phyloP scores from a whole-genome alignment of 2,797 vertebrate species.

The Halcyon chelicuti region DNA sequence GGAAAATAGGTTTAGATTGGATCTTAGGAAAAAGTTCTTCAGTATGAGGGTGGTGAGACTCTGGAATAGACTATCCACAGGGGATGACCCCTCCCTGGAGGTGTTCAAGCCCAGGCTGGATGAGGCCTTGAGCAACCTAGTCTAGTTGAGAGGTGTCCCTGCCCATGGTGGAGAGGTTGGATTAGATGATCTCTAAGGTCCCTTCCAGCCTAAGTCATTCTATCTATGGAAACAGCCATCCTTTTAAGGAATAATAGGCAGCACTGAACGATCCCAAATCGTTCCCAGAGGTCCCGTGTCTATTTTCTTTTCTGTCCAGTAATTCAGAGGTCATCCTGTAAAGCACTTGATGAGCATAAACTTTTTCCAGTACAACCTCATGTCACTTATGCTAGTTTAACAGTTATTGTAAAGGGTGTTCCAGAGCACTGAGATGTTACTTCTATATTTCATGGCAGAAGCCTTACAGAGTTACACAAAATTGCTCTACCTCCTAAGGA shows the following conservation, averaged over 20 bases:
- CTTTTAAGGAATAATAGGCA: neutral
- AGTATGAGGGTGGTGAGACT: too few species aligned
- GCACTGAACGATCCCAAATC: neutral
- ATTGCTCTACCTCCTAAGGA: neutral
- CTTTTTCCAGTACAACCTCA: neutral
- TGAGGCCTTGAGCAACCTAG: too few species aligned
- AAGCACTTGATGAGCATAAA: neutral
- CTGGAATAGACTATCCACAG: too few species aligned
- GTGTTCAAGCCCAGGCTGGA: too few species aligned
- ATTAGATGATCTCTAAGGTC: too few species aligned
- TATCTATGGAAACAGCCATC: neutral
- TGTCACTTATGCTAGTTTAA: neutral
- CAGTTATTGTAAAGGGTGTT: neutral
- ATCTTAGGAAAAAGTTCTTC: too few species aligned
- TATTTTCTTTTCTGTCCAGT: neutral
- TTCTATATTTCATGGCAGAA: constrained; percentile 10
- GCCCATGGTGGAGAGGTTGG: too few species aligned
- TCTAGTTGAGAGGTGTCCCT: too few species aligned
- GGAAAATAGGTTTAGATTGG: too few species aligned
- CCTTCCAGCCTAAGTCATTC: too few species aligned
- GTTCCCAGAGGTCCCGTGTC: fast-evolving
- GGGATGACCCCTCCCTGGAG: too few species aligned
- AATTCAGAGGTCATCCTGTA: constrained; percentile 14
- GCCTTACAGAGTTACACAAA: neutral
- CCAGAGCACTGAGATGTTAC: neutral